phyloP scores from a whole-genome alignment of 1,140 invertebrate genomes.

The Pemphigus obesinymphae region DNA sequence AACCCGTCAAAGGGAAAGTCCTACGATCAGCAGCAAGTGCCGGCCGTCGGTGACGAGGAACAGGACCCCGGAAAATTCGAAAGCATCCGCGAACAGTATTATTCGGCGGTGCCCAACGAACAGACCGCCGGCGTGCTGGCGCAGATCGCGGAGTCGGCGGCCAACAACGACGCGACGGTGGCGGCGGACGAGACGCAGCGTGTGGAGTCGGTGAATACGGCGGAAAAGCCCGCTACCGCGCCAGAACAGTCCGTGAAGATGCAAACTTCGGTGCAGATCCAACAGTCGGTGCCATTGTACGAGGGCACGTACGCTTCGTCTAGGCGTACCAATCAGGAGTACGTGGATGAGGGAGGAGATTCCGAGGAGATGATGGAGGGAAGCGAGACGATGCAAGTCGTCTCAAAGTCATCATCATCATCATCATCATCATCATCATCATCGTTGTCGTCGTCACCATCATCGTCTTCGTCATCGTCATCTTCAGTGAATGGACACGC shows the following conservation, averaged over 20 bases:
- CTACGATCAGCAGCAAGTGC: background rate
- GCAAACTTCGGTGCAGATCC: constrained; percentile 7
- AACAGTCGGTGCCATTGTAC: constrained; percentile 25
- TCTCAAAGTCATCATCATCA: too few relatives aligned
- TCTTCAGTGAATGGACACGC: constrained; percentile 10
- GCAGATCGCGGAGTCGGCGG: constrained; percentile 30
- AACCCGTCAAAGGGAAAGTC: background rate
- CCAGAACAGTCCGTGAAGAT: background rate
- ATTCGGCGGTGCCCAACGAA: constrained; percentile 20
- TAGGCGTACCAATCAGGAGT: constrained; percentile 4
- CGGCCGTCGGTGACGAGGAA: background rate
- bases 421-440: too few relatives aligned
- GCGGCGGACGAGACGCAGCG: background rate
- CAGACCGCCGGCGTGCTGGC: constrained; percentile 17
- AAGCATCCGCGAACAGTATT: constrained; percentile 4
- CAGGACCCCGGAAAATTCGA: background rate
- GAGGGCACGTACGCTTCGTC: constrained; percentile 26
- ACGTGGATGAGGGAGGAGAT: background rate
- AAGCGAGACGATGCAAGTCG: background rate
- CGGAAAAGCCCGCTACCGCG: background rate
- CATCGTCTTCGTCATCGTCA: background rate
- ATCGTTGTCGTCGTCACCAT: too few relatives aligned
- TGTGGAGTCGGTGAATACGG: background rate
- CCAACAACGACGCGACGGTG: background rate
- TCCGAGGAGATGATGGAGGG: constrained; percentile 10